Conservation (phyloP, 1,140 invertebrate genomes). For the Drosophila nigrodunni region DNA sequence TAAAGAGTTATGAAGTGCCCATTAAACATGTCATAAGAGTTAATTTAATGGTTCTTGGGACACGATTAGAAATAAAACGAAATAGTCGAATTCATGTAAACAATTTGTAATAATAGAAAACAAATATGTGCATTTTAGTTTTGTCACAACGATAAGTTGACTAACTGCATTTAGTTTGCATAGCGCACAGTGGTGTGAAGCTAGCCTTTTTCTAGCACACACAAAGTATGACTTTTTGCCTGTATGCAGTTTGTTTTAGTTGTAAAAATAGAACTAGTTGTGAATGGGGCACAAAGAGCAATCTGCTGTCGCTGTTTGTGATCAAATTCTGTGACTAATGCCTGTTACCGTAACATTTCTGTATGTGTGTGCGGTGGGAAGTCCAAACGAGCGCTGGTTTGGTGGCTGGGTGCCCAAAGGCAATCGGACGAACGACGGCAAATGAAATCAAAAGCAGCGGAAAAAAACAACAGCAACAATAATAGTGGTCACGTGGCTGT, state of each 20-base stretch:
- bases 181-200: no score
- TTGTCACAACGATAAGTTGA: no score
- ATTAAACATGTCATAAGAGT: no score
- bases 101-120: no score
- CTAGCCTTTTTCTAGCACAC: no score
- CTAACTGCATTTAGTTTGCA: no score
- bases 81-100: no score
- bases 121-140: no score
- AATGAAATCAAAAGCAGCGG: conserved; percentile 11
- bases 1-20: no score
- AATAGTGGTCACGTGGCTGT: conserved; percentile 43
- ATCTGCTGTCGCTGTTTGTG: conserved; percentile 11
- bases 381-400: not conserved
- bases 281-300: conserved; percentile 3
- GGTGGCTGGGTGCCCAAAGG: not conserved
- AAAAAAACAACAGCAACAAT: conserved; percentile 4
- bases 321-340: conserved; percentile 12
- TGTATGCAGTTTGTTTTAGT: not conserved
- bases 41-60: no score
- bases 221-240: not conserved
- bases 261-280: not conserved
- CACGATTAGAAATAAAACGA: no score
- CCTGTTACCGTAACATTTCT: conserved; percentile 2
- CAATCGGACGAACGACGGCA: not conserved
- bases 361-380: no score